Evolutionary conservation across 2,113 vertebrate genomes (phyloP).

Genomic region (Gasterosteus nipponicus): DNA sequence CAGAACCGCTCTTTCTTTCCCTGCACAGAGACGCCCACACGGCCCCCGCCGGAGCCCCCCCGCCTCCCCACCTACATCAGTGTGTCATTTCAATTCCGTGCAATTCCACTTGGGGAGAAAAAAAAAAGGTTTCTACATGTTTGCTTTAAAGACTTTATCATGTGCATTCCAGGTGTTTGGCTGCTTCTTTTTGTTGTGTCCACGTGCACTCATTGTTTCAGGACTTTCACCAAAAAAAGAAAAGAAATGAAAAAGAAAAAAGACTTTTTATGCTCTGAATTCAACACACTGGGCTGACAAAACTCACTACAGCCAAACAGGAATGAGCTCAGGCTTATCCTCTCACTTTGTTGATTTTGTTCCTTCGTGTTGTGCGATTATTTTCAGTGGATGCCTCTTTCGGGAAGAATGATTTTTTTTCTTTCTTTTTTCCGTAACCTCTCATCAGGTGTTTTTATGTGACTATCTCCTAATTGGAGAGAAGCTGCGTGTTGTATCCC

Average conservation of each 20-base stretch:
- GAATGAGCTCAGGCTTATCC: slow-evolving; percentile 60
- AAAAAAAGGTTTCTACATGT: slow-evolving; percentile 53
- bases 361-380: slow-evolving; percentile 57
- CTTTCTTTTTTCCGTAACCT: slow-evolving; percentile 25
- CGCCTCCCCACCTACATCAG: slow-evolving; percentile 49
- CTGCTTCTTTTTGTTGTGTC: slow-evolving; percentile 60
- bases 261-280: slow-evolving; percentile 19
- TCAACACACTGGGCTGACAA: slow-evolving; percentile 28
- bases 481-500: slow-evolving; percentile 26
- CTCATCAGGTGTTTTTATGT: slow-evolving; percentile 22
- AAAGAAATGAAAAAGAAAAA: neutral
- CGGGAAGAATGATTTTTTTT: neutral
- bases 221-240: slow-evolving; percentile 49
- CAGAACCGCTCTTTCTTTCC: slow-evolving; percentile 60
- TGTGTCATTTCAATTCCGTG: slow-evolving; percentile 59
- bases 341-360: slow-evolving; percentile 23
- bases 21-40: slow-evolving; percentile 33
- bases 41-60: neutral
- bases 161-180: slow-evolving; percentile 68
- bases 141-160: slow-evolving; percentile 67
- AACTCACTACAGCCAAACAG: slow-evolving; percentile 58
- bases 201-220: slow-evolving; percentile 47
- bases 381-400: slow-evolving; percentile 68
- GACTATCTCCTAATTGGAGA: slow-evolving; percentile 45
- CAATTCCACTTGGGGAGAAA: slow-evolving; percentile 47